These are phyloP conservation scores for Alitta virens DNA, from an alignment of 2,888 invertebrate genomes.

Conservation along the genomic window DNA sequence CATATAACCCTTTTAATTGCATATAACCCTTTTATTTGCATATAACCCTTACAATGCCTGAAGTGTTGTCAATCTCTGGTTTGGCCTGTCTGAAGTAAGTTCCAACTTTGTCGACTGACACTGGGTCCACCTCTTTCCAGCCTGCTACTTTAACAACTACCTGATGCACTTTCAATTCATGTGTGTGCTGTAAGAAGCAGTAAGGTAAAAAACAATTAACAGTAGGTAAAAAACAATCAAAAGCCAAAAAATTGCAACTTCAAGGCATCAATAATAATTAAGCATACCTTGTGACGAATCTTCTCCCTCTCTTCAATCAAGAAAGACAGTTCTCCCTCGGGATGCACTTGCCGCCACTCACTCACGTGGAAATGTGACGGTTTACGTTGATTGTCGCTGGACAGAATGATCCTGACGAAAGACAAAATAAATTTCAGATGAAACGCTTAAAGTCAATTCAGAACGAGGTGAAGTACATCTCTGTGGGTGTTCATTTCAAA, in stretches of 20 bases:
- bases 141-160: conserved; percentile 85
- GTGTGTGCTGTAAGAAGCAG: conserved; percentile 66
- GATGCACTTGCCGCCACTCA: conserved; percentile 71
- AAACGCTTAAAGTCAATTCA: too few species aligned
- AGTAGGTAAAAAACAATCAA: too few species aligned
- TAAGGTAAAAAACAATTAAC: not conserved
- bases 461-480: too few species aligned
- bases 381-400: not conserved
- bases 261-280: not conserved
- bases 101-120: conserved; percentile 94
- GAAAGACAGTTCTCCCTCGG: conserved; percentile 79
- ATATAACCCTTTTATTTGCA: too few species aligned
- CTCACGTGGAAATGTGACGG: conserved; percentile 30
- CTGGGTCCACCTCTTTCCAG: conserved; percentile 82
- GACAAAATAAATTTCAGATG: too few species aligned
- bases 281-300: conserved; percentile 54
- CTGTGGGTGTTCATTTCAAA: too few species aligned
- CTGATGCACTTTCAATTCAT: conserved; percentile 79
- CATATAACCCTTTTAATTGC: too few species aligned
- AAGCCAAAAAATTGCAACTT: too few species aligned
- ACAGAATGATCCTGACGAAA: conserved; percentile 18
- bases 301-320: conserved; percentile 75
- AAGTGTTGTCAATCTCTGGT: conserved; percentile 38
- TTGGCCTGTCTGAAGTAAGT: conserved; percentile 71
- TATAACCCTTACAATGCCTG: conserved; percentile 30